Conservation (phyloP, 2,797 vertebrate species). For the Rhodeus uyekii region DNA sequence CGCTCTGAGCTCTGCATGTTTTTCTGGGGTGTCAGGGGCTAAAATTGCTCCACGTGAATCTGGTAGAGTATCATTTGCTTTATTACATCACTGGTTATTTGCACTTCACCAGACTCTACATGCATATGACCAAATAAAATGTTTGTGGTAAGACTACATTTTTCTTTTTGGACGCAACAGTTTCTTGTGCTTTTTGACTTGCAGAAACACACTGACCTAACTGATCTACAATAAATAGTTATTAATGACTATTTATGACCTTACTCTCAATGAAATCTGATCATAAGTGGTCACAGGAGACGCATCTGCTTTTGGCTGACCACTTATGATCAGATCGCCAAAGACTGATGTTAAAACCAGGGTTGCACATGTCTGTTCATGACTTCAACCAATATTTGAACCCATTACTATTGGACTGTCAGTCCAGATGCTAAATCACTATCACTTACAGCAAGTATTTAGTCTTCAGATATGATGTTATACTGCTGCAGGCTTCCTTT, state of each 20-base stretch:
- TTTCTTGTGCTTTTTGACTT: not conserved
- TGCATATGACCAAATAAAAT: not conserved
- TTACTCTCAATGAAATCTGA: not conserved
- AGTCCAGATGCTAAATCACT: not conserved
- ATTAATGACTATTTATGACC: constrained; percentile 1
- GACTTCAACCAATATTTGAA: constrained; percentile 1
- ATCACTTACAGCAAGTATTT: not conserved
- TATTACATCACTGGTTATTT: not conserved
- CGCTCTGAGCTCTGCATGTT: constrained; percentile 30
- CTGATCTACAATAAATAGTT: not conserved
- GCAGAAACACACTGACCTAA: not conserved
- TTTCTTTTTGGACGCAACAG: not conserved
- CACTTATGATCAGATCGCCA: not conserved
- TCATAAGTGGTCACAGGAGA: not conserved
- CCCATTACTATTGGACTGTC: not conserved
- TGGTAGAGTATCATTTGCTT: not conserved
- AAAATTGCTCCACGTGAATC: not conserved
- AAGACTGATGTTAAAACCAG: not conserved
- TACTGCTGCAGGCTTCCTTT: not conserved
- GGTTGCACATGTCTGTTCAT: not conserved
- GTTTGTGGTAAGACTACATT: not conserved
- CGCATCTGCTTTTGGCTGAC: not conserved
- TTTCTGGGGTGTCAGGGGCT: not conserved
- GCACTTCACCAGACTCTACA: not conserved
- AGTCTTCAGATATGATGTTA: constrained; percentile 1